phyloP scores from a whole-genome alignment of 2,113 vertebrate species.

The Holacanthus passer region DNA sequence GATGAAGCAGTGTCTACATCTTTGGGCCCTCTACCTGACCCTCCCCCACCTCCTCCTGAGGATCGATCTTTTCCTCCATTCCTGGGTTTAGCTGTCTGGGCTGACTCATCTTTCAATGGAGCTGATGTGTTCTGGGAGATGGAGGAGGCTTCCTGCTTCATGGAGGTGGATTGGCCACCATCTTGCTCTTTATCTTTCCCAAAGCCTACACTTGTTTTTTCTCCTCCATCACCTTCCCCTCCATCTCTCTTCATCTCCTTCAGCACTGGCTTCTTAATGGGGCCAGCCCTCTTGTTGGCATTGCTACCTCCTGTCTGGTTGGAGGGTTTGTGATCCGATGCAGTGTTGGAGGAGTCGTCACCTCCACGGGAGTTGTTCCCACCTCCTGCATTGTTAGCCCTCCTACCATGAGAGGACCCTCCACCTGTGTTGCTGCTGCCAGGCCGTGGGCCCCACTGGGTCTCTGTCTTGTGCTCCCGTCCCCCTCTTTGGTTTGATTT shows the following conservation, averaged over 20 bases:
- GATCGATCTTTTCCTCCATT: slow-evolving; percentile 82
- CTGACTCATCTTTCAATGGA: slow-evolving; percentile 76
- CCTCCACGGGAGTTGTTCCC: slow-evolving; percentile 70
- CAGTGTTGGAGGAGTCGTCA: slow-evolving; percentile 73
- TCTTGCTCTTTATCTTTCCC: slow-evolving; percentile 86
- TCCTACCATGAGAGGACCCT: slow-evolving; percentile 82
- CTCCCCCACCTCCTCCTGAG: slow-evolving; percentile 62
- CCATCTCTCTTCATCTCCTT: slow-evolving; percentile 84
- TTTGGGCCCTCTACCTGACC: slow-evolving; percentile 77
- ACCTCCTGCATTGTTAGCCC: slow-evolving; percentile 79
- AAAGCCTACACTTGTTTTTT: slow-evolving; percentile 71
- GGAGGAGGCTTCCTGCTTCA: slow-evolving; percentile 75
- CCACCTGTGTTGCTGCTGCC: slow-evolving; percentile 83
- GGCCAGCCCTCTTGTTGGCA: slow-evolving; percentile 85
- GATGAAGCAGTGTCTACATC: slow-evolving; percentile 72
- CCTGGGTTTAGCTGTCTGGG: slow-evolving; percentile 71
- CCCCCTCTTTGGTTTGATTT: slow-evolving; percentile 83
- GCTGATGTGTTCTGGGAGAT: slow-evolving; percentile 68
- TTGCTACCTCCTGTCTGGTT: slow-evolving; percentile 73
- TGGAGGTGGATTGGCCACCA: slow-evolving; percentile 55
- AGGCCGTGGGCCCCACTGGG: slow-evolving; percentile 93
- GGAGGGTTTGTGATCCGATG: slow-evolving; percentile 77
- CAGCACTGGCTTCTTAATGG: slow-evolving; percentile 88
- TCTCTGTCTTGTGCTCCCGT: slow-evolving; percentile 92
- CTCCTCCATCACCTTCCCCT: slow-evolving; percentile 80